phyloP scores from a whole-genome alignment of 2,797 vertebrate species.

The Ptychadena robeensis region DNA sequence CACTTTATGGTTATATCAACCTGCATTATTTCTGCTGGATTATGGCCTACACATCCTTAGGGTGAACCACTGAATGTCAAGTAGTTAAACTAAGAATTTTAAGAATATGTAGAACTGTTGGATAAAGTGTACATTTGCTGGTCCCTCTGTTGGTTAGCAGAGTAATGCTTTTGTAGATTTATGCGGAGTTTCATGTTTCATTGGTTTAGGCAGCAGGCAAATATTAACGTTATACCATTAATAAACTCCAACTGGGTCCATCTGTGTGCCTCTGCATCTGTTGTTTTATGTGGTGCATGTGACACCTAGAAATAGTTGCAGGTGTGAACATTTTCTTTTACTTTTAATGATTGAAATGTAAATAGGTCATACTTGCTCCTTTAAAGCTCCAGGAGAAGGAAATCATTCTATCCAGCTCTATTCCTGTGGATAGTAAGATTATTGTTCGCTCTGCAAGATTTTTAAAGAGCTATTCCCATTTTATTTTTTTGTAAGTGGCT shows the following conservation, averaged over 20 bases:
- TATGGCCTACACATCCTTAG: not conserved
- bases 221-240: not conserved
- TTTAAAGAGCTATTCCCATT: too few species aligned
- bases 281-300: not conserved
- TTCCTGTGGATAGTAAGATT: not conserved
- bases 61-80: not conserved
- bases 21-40: slow-evolving; percentile 28
- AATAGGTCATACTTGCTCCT: not conserved
- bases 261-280: not conserved
- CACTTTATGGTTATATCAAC: slow-evolving; percentile 30
- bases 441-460: too few species aligned
- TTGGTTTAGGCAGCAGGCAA: not conserved
- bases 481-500: too few species aligned
- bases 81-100: not conserved
- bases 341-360: not conserved
- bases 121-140: not conserved
- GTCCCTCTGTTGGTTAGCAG: not conserved
- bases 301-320: not conserved
- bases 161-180: not conserved
- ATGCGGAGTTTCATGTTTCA: not conserved
- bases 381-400: not conserved
- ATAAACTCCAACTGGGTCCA: not conserved
- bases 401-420: not conserved
- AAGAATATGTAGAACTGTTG: not conserved
- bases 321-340: not conserved